phyloP scores from a whole-genome alignment of 2,888 invertebrate genomes.

The Mellilla xanthometata region DNA sequence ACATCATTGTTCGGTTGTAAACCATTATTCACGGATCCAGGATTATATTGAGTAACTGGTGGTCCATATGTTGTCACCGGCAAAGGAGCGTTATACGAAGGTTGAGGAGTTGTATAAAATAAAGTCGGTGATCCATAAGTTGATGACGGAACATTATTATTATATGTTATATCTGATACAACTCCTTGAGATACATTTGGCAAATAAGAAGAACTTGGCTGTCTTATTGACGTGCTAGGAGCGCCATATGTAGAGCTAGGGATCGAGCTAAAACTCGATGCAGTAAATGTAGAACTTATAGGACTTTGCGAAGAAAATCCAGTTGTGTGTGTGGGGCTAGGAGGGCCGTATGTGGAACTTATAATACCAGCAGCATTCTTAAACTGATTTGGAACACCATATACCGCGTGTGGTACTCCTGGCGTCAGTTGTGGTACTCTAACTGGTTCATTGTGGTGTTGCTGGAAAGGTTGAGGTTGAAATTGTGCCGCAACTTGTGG shows the following conservation, averaged over 20 bases:
- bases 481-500: constrained; percentile 49
- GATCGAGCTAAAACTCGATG: constrained; percentile 42
- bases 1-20: constrained; percentile 49
- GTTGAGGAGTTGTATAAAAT: constrained; percentile 39
- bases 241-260: constrained; percentile 40
- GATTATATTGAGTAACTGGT: constrained; percentile 48
- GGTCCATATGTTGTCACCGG: constrained; percentile 46
- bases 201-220: constrained; percentile 33
- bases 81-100: constrained; percentile 41
- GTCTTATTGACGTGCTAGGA: constrained; percentile 36
- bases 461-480: constrained; percentile 50
- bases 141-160: constrained; percentile 41
- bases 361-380: constrained; percentile 37
- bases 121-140: constrained; percentile 45
- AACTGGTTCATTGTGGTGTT: constrained; percentile 38
- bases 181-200: constrained; percentile 38
- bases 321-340: constrained; percentile 55
- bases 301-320: constrained; percentile 56
- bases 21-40: constrained; percentile 50
- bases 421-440: constrained; percentile 43
- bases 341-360: constrained; percentile 62
- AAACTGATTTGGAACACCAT: constrained; percentile 54
- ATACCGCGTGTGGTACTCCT: constrained; percentile 51
- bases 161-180: constrained; percentile 33
- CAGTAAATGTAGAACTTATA: constrained; percentile 46